Base-by-base conservation (phyloP, 2,113 vertebrate species). In the Apus apus region DNA sequence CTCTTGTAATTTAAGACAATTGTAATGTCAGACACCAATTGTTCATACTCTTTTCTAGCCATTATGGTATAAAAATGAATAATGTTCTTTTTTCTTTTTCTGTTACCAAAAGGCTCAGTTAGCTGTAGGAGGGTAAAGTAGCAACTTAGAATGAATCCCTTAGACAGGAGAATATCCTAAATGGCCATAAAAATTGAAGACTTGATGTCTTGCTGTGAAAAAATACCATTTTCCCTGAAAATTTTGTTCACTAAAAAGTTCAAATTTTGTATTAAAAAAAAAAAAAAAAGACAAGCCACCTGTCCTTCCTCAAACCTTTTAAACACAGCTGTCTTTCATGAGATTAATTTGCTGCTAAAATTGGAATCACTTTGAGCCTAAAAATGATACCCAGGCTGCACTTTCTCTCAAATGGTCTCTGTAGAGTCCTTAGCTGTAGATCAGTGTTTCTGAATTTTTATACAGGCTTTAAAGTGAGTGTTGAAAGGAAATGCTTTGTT, bases 401-500 rank as follows among this genome's bases (percentile, higher is more conserved):
- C 30, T 76, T 94, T 93, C 36, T 85, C 74, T 79, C 46, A 83
- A 87, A 87, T 20, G 11, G 46, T 88, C 85, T 94, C 75, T 51
- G 29, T 30, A 60, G 87, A 91, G 38, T 93, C 94, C 56, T 91
- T 79, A 73, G 67, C 20, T 66, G 43, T 76, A 71, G 64, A 87
- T 89, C 75, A 83, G 23, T 64, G 43, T 62, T 96, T 89, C 67
- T 83, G 85, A 74, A 83, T 95, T 94, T 95, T 91, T 85, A 71
- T 43, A 50, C 5, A 54, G 18, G 26, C 26, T 93, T 91, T 93
- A 72, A 89, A 85, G 36, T 29, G 22, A 72, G 17, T 36, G 57
- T 18, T 72, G 62, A 82, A 95, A 82, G 46, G n/a, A 89, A 66
- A 38, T 36, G 21, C 14, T 57, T n/a, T 79, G 14, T 73, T 77